These are phyloP conservation scores for Cheilosia vernalis DNA, from an alignment of 2,888 invertebrate genomes.

Conservation along the genomic window DNA sequence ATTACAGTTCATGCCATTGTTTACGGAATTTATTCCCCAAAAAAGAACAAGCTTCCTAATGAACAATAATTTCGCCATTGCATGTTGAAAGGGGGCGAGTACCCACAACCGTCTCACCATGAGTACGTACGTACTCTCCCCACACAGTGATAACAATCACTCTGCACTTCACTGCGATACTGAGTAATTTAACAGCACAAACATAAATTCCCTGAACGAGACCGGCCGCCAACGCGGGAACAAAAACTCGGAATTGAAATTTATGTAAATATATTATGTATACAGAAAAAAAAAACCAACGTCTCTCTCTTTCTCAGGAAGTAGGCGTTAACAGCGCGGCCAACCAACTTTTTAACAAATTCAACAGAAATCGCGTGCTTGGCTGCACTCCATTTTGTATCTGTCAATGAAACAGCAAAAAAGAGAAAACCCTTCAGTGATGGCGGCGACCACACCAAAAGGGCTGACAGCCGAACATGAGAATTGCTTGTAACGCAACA, in stretches of 20 bases:
- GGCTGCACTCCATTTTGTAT: slow-evolving; percentile 73
- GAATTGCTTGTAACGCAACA: slow-evolving; percentile 49
- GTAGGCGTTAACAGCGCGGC: slow-evolving; percentile 67
- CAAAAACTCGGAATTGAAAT: slow-evolving; percentile 59
- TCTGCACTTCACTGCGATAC: slow-evolving; percentile 42
- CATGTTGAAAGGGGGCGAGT: slow-evolving; percentile 64
- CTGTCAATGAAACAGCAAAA: slow-evolving; percentile 44
- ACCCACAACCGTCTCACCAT: slow-evolving; percentile 25
- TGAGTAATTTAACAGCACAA: slow-evolving; percentile 56
- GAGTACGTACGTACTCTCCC: slow-evolving; percentile 15
- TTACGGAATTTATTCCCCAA: slow-evolving; percentile 39
- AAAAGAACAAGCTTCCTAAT: slow-evolving; percentile 15
- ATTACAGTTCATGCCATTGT: slow-evolving; percentile 39
- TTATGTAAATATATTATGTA: slow-evolving; percentile 56
- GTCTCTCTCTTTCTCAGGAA: slow-evolving; percentile 45
- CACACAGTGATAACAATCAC: slow-evolving; percentile 43
- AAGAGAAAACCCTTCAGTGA: slow-evolving; percentile 38
- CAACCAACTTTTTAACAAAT: slow-evolving; percentile 47
- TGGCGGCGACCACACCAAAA: slow-evolving; percentile 68
- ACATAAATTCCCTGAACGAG: slow-evolving; percentile 29
- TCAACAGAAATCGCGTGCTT: slow-evolving; percentile 71
- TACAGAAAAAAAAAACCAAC: slow-evolving; percentile 4
- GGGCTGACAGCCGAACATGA: slow-evolving; percentile 61
- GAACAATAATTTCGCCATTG: slow-evolving; percentile 71
- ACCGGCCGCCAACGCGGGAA: background rate